Percentiles rank a stretch among this genome's conserved stretches.
Conservation (phyloP, 1,140 invertebrate genomes). For the Drosophila kikkawai region DNA sequence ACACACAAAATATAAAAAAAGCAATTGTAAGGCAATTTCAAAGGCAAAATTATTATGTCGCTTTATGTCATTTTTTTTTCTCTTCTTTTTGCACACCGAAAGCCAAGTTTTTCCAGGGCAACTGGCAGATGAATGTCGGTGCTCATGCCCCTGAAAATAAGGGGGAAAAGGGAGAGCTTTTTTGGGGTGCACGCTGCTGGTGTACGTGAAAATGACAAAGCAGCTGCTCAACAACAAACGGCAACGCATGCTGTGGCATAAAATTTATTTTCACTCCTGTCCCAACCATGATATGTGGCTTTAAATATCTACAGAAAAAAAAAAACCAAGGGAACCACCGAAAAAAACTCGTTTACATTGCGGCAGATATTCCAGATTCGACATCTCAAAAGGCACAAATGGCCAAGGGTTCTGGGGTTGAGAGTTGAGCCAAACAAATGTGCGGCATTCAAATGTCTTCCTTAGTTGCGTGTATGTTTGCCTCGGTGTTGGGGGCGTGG, state of each 20-base stretch:
- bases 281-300: conserved; percentile 68
- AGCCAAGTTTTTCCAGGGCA: conserved; percentile 49
- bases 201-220: conserved; percentile 79
- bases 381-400: conserved; percentile 51
- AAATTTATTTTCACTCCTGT: conserved; percentile 72
- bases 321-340: conserved; percentile 14
- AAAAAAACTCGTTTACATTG: conserved; percentile 54
- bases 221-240: conserved; percentile 72
- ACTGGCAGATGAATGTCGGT: conserved; percentile 63
- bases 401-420: conserved; percentile 4
- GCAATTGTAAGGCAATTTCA: conserved; percentile 83
- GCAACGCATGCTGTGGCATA: conserved; percentile 71
- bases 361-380: conserved; percentile 61
- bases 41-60: conserved; percentile 82
- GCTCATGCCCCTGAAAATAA: conserved; percentile 19
- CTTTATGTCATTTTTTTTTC: conserved; percentile 77
- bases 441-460: conserved; percentile 72
- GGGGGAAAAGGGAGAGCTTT: conserved; percentile 10
- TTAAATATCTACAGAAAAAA: conserved; percentile 50
- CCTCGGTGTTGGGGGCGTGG: conserved; percentile 50
- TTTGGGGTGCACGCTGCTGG: conserved; percentile 22
- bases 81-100: conserved; percentile 14
- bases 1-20: conserved; percentile 44
- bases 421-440: conserved; percentile 60
- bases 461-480: conserved; percentile 49